These are phyloP conservation scores for Meleagris gallopavo DNA, from an alignment of 2,113 vertebrate genomes.

Conservation along the genomic window DNA sequence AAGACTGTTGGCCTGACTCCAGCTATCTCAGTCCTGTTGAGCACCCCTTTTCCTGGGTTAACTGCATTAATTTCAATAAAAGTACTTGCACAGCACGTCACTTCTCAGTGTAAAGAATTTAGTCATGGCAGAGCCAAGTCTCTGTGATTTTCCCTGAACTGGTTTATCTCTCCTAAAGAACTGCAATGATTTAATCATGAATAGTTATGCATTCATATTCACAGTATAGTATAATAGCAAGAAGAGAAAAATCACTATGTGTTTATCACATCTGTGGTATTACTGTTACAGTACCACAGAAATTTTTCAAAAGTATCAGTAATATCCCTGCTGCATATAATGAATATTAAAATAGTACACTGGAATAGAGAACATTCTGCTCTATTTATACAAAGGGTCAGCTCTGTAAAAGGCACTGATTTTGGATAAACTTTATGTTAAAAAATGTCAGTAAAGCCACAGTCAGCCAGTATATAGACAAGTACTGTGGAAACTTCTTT, in stretches of 20 bases:
- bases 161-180: background rate
- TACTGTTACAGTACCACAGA: background rate
- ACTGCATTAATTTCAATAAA: slow-evolving; percentile 51
- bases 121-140: background rate
- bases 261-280: background rate
- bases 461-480: background rate
- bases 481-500: background rate
- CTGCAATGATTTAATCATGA: background rate
- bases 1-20: slow-evolving; percentile 8
- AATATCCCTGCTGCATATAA: background rate
- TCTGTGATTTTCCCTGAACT: slow-evolving; percentile 3
- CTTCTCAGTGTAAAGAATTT: slow-evolving; percentile 30
- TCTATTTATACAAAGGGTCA: background rate
- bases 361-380: background rate
- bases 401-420: background rate
- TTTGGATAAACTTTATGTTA: background rate
- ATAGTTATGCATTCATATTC: background rate
- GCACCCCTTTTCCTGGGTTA: background rate
- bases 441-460: background rate
- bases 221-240: background rate
- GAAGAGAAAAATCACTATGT: background rate
- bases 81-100: slow-evolving; percentile 17
- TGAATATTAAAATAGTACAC: background rate
- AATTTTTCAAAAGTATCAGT: background rate
- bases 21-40: slow-evolving; percentile 6